Conservation (phyloP, 2,797 vertebrate genomes). For the Poecile montanus region DNA sequence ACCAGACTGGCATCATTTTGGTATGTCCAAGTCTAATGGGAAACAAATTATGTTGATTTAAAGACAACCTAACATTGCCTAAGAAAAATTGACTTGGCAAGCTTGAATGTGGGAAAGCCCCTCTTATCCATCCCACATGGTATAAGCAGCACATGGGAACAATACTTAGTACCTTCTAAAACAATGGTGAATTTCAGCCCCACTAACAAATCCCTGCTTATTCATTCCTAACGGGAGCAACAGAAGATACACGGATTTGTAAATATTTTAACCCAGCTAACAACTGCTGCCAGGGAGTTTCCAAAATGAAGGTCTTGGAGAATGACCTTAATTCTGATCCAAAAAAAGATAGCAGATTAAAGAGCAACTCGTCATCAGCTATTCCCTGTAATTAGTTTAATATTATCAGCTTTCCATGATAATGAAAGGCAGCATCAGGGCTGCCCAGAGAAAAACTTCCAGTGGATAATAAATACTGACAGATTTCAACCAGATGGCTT, state of each 20-base stretch:
- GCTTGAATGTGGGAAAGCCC: conserved; percentile 27
- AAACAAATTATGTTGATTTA: conserved; percentile 1
- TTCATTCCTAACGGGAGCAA: conserved; percentile 44
- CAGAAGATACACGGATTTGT: conserved; percentile 63
- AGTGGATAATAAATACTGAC: conserved; percentile 64
- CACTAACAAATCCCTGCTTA: conserved; percentile 34
- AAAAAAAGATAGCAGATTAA: conserved; percentile 48
- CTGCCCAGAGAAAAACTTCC: conserved; percentile 40
- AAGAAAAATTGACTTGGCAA: conserved; percentile 40
- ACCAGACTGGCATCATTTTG: neutral
- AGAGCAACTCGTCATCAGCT: conserved; percentile 62
- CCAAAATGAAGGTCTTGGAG: conserved; percentile 33
- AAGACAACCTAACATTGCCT: neutral
- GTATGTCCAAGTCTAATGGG: neutral
- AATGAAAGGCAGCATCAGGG: conserved; percentile 60
- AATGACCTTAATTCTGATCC: conserved; percentile 42
- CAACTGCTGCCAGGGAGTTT: conserved; percentile 58
- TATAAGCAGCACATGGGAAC: conserved; percentile 19
- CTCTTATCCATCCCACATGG: conserved; percentile 4
- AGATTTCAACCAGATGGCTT: conserved; percentile 66
- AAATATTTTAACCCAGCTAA: conserved; percentile 78
- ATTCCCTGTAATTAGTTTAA: conserved; percentile 67
- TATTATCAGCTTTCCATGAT: conserved; percentile 65
- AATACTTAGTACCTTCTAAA: conserved; percentile 25
- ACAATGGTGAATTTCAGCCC: conserved; percentile 24